Evolutionary conservation across 1,140 invertebrate species (phyloP).

Genomic region (Heliothis subflexa): DNA sequence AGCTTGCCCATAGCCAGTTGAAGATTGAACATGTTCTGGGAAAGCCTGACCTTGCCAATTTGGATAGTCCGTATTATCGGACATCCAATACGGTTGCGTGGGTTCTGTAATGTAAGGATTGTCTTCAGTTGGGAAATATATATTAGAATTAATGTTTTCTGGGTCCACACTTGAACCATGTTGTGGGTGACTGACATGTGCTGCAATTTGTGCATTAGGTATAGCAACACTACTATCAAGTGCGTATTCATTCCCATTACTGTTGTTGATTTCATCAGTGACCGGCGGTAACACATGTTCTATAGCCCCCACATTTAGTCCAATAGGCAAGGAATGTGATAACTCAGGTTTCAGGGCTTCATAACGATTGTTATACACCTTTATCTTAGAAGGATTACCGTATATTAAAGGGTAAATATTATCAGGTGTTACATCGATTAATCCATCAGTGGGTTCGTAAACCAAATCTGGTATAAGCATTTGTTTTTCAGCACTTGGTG

Average conservation of each 20-base stretch:
- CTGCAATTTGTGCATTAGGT: background rate
- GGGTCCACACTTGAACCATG: background rate
- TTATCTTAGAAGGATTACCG: conserved; percentile 14
- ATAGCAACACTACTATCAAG: background rate
- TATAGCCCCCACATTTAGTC: background rate
- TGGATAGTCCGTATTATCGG: background rate
- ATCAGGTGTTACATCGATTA: background rate
- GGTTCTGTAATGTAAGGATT: background rate
- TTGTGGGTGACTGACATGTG: background rate
- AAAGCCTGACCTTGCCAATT: background rate
- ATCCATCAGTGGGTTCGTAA: conserved; percentile 49
- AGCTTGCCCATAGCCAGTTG: too few species aligned
- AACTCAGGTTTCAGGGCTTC: background rate
- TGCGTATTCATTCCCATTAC: conserved; percentile 6
- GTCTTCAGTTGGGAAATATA: background rate
- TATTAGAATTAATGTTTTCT: too few species aligned
- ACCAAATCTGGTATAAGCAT: conserved; percentile 55
- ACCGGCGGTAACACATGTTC: background rate
- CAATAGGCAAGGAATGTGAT: background rate
- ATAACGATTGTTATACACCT: background rate
- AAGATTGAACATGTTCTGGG: background rate
- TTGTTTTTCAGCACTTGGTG: conserved; percentile 58
- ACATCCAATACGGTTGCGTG: background rate
- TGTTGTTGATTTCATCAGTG: background rate
- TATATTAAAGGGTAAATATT: background rate